Percentiles rank a stretch among this genome's conserved stretches.
These are phyloP conservation scores for Leptopilina myrica DNA, from an alignment of 2,888 invertebrate species.

Conservation along the genomic window DNA sequence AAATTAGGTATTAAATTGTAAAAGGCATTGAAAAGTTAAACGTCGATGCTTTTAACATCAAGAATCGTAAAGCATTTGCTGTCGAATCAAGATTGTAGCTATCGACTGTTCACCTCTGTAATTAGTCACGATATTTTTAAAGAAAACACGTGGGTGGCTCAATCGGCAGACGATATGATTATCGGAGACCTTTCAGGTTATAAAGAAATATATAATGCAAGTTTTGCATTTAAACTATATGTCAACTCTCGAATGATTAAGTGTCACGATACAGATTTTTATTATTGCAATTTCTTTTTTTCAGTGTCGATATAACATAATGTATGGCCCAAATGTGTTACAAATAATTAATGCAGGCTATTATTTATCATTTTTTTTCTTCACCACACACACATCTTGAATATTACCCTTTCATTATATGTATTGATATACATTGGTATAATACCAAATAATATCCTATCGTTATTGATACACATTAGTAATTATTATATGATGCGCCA, in stretches of 20 bases:
- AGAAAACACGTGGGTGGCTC: conserved; percentile 12
- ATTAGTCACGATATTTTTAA: conserved; percentile 24
- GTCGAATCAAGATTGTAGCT: conserved; percentile 7
- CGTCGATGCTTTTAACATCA: conserved; percentile 20
- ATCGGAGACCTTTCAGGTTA: conserved; percentile 12
- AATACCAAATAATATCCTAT: too few relatives aligned
- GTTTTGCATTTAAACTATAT: conserved; percentile 1
- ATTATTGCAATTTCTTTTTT: neutral
- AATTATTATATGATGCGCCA: too few relatives aligned
- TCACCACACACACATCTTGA: too few relatives aligned
- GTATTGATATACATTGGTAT: too few relatives aligned
- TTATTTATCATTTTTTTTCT: too few relatives aligned
- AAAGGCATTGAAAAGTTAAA: conserved; percentile 16
- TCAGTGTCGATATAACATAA: too few relatives aligned
- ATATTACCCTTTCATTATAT: too few relatives aligned
- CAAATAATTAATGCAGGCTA: too few relatives aligned
- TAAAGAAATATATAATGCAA: conserved; percentile 8
- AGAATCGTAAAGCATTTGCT: conserved; percentile 17
- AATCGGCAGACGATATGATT: conserved; percentile 18
- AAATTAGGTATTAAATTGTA: conserved; percentile 34
- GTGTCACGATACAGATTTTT: conserved; percentile 11
- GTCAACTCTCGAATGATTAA: conserved; percentile 12
- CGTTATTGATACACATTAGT: too few relatives aligned
- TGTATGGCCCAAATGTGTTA: too few relatives aligned
- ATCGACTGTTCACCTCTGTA: conserved; percentile 19